Evolutionary conservation across 2,888 invertebrate species (phyloP), one percentile per base, ranked within the genome.

Genomic region (Coleophora deauratella): DNA sequence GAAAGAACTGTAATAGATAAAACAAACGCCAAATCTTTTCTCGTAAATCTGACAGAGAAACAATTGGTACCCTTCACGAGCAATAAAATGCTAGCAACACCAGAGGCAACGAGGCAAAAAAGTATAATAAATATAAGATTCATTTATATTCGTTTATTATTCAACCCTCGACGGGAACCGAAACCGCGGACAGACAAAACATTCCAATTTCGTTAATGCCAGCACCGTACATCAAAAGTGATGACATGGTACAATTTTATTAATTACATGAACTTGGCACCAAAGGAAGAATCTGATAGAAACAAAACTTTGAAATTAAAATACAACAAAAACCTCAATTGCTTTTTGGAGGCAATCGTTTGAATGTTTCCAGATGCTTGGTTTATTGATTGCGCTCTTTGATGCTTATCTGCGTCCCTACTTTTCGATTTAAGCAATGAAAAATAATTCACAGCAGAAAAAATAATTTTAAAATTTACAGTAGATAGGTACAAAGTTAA

Each of bases 41-140:
- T 80, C 82, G 81, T 84, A 81, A 84, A 84, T 84, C 82, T 84
- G 81, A 79, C 81, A 80, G 76, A 77, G 74, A 79, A 84, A 84
- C 81, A 81, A 82, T 84, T 82, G 76, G 73, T 78, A 81, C 81
- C 82, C 81, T 81, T 84, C 82, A 80, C 78, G 80, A 82, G 81
- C 80, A 79, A 84, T 84, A 84, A 81, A 84, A 84, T 66, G 77
- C 73, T 80, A 70, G 75, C 74, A 75, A 77, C 73, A 77, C 77
- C 72, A 73, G 69, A 72, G 64, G 67, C 67, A 72, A 70, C 67
- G 70, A 75, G n/a, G n/a, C n/a, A n/a, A 80, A 79, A 78, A 81
- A 82, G 81, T 75, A 81, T 80, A 76, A 82, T 81, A 82, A 82
- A 84, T 84, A 82, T 79, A 80, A 84, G 77, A 82, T 81, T 82